Evolutionary conservation across 2,113 vertebrate species (phyloP).

Genomic region (Paracanthobrama guichenoti): DNA sequence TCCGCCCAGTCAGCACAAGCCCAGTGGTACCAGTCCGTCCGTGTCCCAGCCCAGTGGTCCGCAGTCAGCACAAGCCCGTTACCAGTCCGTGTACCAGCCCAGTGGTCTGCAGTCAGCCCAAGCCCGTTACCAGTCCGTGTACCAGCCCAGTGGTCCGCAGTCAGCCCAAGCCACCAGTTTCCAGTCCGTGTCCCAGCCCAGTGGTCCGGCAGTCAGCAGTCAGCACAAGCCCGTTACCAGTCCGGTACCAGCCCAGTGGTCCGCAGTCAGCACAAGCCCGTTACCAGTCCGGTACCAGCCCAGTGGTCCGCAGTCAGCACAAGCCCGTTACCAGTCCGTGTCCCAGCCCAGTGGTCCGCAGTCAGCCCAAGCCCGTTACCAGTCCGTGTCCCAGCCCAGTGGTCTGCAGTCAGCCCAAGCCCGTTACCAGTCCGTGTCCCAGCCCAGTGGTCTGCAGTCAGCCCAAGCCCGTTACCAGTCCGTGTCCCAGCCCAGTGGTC

Average conservation of each 20-base stretch:
- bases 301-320: background rate
- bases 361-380: background rate
- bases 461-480: background rate
- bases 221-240: background rate
- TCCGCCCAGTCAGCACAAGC: background rate
- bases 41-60: background rate
- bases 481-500: background rate
- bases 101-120: no score
- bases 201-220: no score
- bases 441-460: background rate
- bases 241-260: no score
- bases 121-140: fast-evolving
- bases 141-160: background rate
- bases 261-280: no score
- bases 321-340: fast-evolving
- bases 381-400: background rate
- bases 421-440: background rate
- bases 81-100: no score
- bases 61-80: no score
- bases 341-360: background rate
- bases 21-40: background rate
- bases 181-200: background rate
- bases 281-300: background rate
- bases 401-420: background rate
- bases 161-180: background rate